Base-by-base conservation (phyloP, 2,888 invertebrate genomes). In the Druceiella hillmani region DNA sequence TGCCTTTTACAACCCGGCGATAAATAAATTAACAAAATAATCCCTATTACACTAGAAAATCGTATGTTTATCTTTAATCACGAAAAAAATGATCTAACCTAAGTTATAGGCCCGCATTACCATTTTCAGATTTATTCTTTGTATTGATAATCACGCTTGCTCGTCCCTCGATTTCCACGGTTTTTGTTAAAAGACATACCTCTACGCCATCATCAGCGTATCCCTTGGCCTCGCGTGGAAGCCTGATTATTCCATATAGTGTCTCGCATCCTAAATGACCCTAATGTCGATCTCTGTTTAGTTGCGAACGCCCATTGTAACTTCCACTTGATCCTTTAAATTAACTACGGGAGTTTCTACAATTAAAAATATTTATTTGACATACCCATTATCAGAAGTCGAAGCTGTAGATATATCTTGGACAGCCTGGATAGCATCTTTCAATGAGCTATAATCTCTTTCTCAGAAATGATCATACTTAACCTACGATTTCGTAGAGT, bases 351-450 rank as follows among this genome's bases (percentile, higher is more conserved):
- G 13, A 9, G 4, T n/a, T 27, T n/a, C n/a, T 13, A 6, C 6
- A 17, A 14, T 13, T 3, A 13, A 10, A 24, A n/a, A 3, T 3
- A 5, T n/a, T 13, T 9, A 15, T 34, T 5, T 2, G 10, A n/a
- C 29, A 36, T 36, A 12, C 14, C 9, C 28, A 29, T 29, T n/a
- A 36, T 15, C 11, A 9, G 28, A 12, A 7, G 20, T 16, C 3
- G 27, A 9, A 10, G 3, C 11, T n/a, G 16, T 9, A n/a, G 24
- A 32, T 11, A 33, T 32, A 13, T 41, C 41, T 11, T 33, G 11
- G 5, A 41, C 46, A n/a, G 38, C 40, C 31, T 34, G 34, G 6
- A 46, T 35, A 2, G 43, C 46, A 14, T 46, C 44, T 17, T 38
- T 44, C 7, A 46, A 12, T 2, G 35, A 20, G 3, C 6, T 12